A percentile compares a stretch with the other conserved stretches of the same genome.
phyloP scores from a whole-genome alignment of 2,888 invertebrate genomes.

The Luperina testacea region DNA sequence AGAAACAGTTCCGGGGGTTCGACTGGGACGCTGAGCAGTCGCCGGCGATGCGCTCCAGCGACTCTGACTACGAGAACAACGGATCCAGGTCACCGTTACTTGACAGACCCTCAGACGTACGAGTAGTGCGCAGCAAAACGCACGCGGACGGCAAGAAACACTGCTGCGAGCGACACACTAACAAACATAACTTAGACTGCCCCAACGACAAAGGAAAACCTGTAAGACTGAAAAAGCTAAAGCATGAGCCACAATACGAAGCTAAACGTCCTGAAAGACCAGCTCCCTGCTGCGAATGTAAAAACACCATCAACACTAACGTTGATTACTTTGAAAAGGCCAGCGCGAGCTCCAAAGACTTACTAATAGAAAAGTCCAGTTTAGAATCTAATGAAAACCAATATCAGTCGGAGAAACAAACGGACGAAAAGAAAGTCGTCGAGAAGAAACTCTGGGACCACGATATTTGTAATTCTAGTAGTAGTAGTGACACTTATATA shows the following conservation, averaged over 20 bases:
- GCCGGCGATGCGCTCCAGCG: slow-evolving; percentile 88
- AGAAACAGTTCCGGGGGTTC: slow-evolving; percentile 89
- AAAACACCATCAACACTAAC: slow-evolving; percentile 71
- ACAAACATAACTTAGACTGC: slow-evolving; percentile 77
- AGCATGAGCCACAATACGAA: slow-evolving; percentile 78
- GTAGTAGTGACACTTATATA: slow-evolving; percentile 89
- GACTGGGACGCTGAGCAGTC: slow-evolving; percentile 89
- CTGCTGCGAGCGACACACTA: slow-evolving; percentile 81
- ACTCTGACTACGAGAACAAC: slow-evolving; percentile 92
- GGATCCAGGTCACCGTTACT: slow-evolving; percentile 93
- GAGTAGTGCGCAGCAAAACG: slow-evolving; percentile 84
- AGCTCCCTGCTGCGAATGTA: slow-evolving; percentile 79
- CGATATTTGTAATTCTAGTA: slow-evolving; percentile 91
- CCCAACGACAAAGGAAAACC: slow-evolving; percentile 83
- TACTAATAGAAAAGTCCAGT: slow-evolving; percentile 91
- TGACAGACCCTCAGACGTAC: slow-evolving; percentile 86
- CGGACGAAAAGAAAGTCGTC: slow-evolving; percentile 73
- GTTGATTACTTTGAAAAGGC: slow-evolving; percentile 91
- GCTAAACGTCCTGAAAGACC: slow-evolving; percentile 76
- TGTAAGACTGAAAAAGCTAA: slow-evolving; percentile 86
- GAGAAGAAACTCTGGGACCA: slow-evolving; percentile 88
- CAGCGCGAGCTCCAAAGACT: slow-evolving; percentile 93
- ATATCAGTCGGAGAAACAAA: slow-evolving; percentile 77
- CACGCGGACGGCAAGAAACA: slow-evolving; percentile 82
- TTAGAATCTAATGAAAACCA: slow-evolving; percentile 88